Evolutionary conservation across 2,888 invertebrate genomes (phyloP).

Genomic region (Abrostola tripartita): DNA sequence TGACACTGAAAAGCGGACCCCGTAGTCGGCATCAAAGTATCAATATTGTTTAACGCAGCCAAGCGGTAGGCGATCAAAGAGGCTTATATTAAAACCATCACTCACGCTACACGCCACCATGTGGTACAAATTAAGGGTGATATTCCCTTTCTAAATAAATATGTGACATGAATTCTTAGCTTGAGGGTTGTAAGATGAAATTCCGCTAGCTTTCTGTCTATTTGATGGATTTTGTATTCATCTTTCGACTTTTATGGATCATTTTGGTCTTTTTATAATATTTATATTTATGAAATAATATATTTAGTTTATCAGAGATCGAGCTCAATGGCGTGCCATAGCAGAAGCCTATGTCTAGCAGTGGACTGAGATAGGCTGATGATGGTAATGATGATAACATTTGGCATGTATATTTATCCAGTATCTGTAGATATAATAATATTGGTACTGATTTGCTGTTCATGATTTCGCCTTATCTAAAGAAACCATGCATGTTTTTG

Average conservation of each 20-base stretch:
- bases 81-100: conserved; percentile 58
- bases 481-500: not conserved
- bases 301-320: no score
- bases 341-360: no score
- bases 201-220: not conserved
- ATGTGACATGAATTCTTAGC: conserved; percentile 13
- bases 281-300: no score
- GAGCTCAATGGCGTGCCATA: no score
- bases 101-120: conserved; percentile 38
- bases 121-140: conserved; percentile 46
- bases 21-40: conserved; percentile 12
- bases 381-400: no score
- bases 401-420: no score
- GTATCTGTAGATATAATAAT: no score
- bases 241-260: not conserved
- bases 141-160: conserved; percentile 44
- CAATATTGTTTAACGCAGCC: conserved; percentile 47
- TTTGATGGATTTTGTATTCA: not conserved
- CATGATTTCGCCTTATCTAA: not conserved
- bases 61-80: conserved; percentile 59
- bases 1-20: conserved; percentile 13
- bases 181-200: not conserved
- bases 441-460: no score
- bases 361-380: no score
- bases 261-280: no score